phyloP scores from a whole-genome alignment of 1,140 invertebrate species.

The Caerostris darwini region DNA sequence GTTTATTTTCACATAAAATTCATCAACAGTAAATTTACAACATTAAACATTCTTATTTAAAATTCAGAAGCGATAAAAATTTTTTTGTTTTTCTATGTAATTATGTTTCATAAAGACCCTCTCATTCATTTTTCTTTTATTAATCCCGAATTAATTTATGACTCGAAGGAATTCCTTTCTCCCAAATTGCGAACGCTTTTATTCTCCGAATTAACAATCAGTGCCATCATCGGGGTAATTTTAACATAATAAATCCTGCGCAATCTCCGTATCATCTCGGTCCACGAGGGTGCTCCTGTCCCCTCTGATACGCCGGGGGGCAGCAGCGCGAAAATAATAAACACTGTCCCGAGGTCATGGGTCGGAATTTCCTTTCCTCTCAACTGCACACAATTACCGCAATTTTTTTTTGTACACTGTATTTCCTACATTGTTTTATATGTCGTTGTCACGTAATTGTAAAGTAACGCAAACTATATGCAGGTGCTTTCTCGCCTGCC shows the following conservation, averaged over 20 bases:
- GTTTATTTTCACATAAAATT: neutral
- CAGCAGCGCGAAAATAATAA: conserved; percentile 70
- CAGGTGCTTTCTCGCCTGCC: conserved; percentile 66
- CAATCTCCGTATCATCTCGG: conserved; percentile 14
- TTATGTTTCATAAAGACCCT: neutral
- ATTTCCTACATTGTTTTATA: conserved; percentile 72
- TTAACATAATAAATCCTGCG: conserved; percentile 38
- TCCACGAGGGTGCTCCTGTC: conserved; percentile 31
- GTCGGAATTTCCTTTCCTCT: conserved; percentile 68
- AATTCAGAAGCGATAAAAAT: neutral
- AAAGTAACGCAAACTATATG: conserved; percentile 67
- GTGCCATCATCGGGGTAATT: conserved; percentile 17
- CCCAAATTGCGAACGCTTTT: conserved; percentile 3
- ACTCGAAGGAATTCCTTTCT: conserved; percentile 11
- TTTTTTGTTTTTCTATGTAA: neutral
- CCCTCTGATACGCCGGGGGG: conserved; percentile 17
- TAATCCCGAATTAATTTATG: conserved; percentile 32
- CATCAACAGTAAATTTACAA: too few relatives aligned
- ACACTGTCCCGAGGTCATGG: conserved; percentile 55
- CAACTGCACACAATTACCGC: conserved; percentile 74
- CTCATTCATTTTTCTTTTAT: neutral
- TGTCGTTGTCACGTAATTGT: conserved; percentile 77
- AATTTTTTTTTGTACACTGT: neutral
- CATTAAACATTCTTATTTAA: neutral
- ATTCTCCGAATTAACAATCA: conserved; percentile 11